Percentiles rank a stretch among this genome's conserved stretches.
Evolutionary conservation across 53 echinoderm and acorn worm species (phyloP).

Genomic region (Hippasteria phrygiana): DNA sequence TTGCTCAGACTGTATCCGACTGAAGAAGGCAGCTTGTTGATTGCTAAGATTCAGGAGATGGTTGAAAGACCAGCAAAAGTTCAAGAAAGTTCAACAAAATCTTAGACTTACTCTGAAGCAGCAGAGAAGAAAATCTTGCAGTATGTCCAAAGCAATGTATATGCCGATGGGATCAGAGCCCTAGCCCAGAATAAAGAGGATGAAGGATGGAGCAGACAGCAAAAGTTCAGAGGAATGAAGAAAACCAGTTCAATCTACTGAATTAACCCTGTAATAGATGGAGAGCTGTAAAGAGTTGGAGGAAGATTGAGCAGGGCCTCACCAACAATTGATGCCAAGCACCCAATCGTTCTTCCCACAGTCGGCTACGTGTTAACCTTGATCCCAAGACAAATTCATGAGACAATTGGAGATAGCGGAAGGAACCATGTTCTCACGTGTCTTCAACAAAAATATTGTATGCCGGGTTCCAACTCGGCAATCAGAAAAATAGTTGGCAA

Average conservation of each 20-base stretch:
- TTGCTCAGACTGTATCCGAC: constrained; percentile 50
- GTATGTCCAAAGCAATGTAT: constrained; percentile 35
- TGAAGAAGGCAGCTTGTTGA: constrained; percentile 51
- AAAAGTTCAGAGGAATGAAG: not conserved
- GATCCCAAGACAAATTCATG: constrained; percentile 18
- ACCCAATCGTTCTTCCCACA: constrained; percentile 11
- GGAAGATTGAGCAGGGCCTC: constrained; percentile 24
- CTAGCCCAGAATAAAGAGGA: not conserved
- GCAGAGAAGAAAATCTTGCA: constrained; percentile 43
- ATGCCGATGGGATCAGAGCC: constrained; percentile 2
- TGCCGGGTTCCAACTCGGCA: constrained; percentile 26
- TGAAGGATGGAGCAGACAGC: not conserved
- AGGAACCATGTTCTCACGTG: constrained; percentile 46
- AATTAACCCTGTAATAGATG: constrained; percentile 15
- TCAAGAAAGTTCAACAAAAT: constrained; percentile 24
- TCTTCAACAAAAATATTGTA: constrained; percentile 34
- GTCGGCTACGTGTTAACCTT: constrained; percentile 34
- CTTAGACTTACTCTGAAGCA: not conserved
- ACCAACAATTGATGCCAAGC: constrained; percentile 6
- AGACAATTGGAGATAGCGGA: constrained; percentile 1
- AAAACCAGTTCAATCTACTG: constrained; percentile 28
- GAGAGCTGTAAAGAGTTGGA: constrained; percentile 2
- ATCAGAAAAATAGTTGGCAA: constrained; percentile 23
- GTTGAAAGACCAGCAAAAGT: constrained; percentile 1
- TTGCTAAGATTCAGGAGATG: constrained; percentile 35